Evolutionary conservation across 2,113 vertebrate species (phyloP).

Genomic region (Protobothrops flavoviridis): DNA sequence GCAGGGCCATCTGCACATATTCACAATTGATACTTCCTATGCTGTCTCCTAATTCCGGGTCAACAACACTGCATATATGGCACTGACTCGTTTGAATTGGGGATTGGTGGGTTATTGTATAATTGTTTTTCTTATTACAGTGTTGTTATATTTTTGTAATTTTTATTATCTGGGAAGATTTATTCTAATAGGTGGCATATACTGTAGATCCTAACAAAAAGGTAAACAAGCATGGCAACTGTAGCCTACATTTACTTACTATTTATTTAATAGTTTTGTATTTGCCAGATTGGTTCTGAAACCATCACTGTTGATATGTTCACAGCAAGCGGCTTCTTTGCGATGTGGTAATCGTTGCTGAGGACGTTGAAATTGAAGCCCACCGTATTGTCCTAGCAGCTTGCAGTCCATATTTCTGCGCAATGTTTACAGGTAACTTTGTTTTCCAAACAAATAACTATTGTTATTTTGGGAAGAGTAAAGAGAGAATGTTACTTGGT

Average conservation of each 20-base stretch:
- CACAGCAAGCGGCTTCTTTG: slow-evolving; percentile 90
- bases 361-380: slow-evolving; percentile 86
- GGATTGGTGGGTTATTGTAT: background rate
- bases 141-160: background rate
- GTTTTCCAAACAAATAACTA: accelerated
- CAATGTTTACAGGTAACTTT: slow-evolving; percentile 94
- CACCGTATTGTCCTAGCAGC: slow-evolving; percentile 91
- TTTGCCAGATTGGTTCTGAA: slow-evolving; percentile 13
- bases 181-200: background rate
- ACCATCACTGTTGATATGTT: slow-evolving; percentile 59
- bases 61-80: background rate
- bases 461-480: background rate
- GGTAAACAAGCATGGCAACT: background rate
- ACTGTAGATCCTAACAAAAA: background rate
- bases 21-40: no score
- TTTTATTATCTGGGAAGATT: background rate
- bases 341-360: slow-evolving; percentile 92
- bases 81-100: background rate
- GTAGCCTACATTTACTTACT: background rate
- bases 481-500: background rate
- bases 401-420: slow-evolving; percentile 96
- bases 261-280: background rate
- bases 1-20: no score
- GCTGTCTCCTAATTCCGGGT: no score
- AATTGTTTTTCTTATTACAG: background rate